Evolutionary conservation across 2,797 vertebrate genomes (phyloP), one percentile per base, ranked within the genome.

Genomic region (Dryobates pubescens): DNA sequence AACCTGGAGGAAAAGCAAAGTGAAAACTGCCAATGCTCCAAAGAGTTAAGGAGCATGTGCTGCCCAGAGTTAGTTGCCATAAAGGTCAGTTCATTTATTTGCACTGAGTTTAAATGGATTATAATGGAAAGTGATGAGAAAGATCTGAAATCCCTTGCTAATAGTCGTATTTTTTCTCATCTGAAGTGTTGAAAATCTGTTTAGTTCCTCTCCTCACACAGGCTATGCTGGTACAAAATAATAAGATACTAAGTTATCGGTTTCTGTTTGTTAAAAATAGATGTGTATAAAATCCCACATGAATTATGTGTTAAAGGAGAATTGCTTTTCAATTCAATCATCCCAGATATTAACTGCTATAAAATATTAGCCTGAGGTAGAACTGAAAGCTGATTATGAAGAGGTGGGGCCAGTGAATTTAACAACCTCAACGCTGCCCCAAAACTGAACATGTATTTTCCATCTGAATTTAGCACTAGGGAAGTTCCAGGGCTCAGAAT

Each of bases 71-170:
- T 41, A 23, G 27, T 57, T 88, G 7, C 19, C 10, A n/a, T n/a
- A 77, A 56, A 86, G 10, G 18, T 74, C 20, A 56, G n/a, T 45
- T 72, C 4, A 62, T 34, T 61, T 77, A 30, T 85, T 91, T 74
- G 9, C 29, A 32, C 7, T 58, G 38, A 32, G 8, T 81, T 94
- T 92, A 76, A 79, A 20, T 85, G 71, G 17, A 67, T 83, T 85
- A 29, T 82, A 96, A 82, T 68, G 9, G 34, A 82, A 95, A 75
- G 10, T 74, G 86, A 91, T 32, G 41, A 57, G 56, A 92, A 88
- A 89, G 58, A 77, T 88, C 26, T 82, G 32, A 91, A 94, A 79
- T 30, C 17, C 19, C 11, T 76, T 70, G 62, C 13, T 70, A 77
- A 51, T 8, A 45, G 47, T 43, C 30, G 4, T 63, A 53, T 23